A percentile compares a stretch with the other conserved stretches of the same genome.
Conservation (phyloP, 2,888 invertebrate species). For the Archaeoteleia sp. region DNA sequence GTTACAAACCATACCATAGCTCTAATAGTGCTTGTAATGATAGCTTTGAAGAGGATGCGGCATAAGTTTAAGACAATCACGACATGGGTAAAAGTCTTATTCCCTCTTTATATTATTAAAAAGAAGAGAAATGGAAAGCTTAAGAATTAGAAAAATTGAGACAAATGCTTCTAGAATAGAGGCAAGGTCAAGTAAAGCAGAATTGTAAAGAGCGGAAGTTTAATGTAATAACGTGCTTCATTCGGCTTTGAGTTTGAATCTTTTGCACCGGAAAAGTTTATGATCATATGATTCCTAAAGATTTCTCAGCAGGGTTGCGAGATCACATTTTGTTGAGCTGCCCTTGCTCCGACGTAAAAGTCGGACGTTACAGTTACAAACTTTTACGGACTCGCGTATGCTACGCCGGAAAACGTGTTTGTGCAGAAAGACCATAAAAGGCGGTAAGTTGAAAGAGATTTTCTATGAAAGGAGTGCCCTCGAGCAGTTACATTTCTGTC, state of each 20-base stretch:
- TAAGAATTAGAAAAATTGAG: too few relatives aligned
- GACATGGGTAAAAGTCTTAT: too few relatives aligned
- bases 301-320: slow-evolving; percentile 26
- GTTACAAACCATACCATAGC: too few relatives aligned
- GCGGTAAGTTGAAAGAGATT: slow-evolving; percentile 73
- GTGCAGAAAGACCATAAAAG: slow-evolving; percentile 62
- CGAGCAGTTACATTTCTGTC: slow-evolving; percentile 64
- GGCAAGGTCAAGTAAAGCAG: too few relatives aligned
- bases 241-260: slow-evolving; percentile 16
- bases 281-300: slow-evolving; percentile 37
- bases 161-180: too few relatives aligned
- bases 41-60: too few relatives aligned
- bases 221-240: slow-evolving; percentile 5
- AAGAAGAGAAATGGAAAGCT: too few relatives aligned
- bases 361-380: slow-evolving; percentile 34
- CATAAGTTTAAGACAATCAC: too few relatives aligned
- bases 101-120: too few relatives aligned
- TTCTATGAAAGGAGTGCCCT: slow-evolving; percentile 71
- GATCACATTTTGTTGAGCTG: slow-evolving; percentile 14
- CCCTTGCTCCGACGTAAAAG: slow-evolving; percentile 7
- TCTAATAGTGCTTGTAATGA: too few relatives aligned
- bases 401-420: slow-evolving; percentile 41
- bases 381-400: slow-evolving; percentile 40
- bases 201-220: background rate
- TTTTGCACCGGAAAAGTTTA: slow-evolving; percentile 15